phyloP scores from a whole-genome alignment of 2,888 invertebrate genomes.

The Callosobruchus maculatus region DNA sequence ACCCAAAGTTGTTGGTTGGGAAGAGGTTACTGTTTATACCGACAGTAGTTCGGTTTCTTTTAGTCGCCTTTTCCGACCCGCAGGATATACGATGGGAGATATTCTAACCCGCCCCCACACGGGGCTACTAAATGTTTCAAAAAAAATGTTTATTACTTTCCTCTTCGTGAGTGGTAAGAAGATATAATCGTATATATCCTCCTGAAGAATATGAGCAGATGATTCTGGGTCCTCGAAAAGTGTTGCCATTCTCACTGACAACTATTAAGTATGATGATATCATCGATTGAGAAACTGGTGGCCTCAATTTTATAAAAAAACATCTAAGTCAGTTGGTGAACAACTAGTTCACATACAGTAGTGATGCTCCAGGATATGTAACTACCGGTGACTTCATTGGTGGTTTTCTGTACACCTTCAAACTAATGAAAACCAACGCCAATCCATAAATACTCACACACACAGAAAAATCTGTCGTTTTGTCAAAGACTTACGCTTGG shows the following conservation, averaged over 20 bases:
- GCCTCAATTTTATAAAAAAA: conserved; percentile 9
- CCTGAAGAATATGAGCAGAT: conserved; percentile 22
- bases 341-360: conserved; percentile 12
- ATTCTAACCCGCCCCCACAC: no score
- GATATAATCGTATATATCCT: conserved; percentile 20
- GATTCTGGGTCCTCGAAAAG: conserved; percentile 12
- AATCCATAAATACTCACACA: not conserved
- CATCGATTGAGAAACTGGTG: conserved; percentile 14
- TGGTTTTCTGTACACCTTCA: not conserved
- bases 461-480: no score
- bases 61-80: no score
- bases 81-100: no score
- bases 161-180: conserved; percentile 14
- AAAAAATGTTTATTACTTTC: no score
- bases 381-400: no score
- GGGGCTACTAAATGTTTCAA: no score
- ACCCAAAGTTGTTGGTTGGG: no score
- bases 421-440: not conserved
- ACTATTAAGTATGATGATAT: conserved; percentile 11
- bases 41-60: no score
- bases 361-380: conserved; percentile 8
- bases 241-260: conserved; percentile 13
- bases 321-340: conserved; percentile 1
- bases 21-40: no score
- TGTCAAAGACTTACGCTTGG: no score